phyloP scores from a whole-genome alignment of 1,140 invertebrate genomes.

The Rhynchophorus ferrugineus region DNA sequence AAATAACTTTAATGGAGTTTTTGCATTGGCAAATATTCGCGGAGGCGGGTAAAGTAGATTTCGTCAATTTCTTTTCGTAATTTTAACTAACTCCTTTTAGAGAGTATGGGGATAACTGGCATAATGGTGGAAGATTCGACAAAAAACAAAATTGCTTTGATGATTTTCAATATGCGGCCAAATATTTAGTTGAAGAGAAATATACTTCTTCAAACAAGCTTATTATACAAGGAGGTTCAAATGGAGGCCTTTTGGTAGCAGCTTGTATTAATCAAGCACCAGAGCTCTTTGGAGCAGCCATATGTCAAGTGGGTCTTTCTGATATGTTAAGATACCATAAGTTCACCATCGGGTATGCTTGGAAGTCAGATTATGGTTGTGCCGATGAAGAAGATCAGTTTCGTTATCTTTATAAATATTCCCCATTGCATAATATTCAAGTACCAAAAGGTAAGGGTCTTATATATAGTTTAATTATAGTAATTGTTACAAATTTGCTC shows the following conservation, averaged over 20 bases:
- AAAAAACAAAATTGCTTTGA: constrained; percentile 98
- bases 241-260: constrained; percentile 90
- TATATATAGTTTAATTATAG: constrained; percentile 13
- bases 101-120: constrained; percentile 97
- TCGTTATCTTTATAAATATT: constrained; percentile 82
- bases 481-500: constrained; percentile 1
- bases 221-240: constrained; percentile 89
- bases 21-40: constrained; percentile 89
- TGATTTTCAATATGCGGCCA: constrained; percentile 89
- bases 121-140: constrained; percentile 80
- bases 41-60: constrained; percentile 76
- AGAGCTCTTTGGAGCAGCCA: constrained; percentile 84
- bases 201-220: constrained; percentile 75
- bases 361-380: constrained; percentile 93
- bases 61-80: background rate
- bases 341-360: constrained; percentile 95
- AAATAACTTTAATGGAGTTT: constrained; percentile 79
- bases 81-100: constrained; percentile 36
- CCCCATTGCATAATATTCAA: constrained; percentile 89
- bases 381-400: constrained; percentile 86
- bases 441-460: constrained; percentile 45
- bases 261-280: constrained; percentile 92
- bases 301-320: constrained; percentile 64
- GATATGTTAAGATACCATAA: constrained; percentile 98
- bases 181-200: constrained; percentile 77